Conservation (phyloP, 2,888 invertebrate species). For the Lepidocyrtoides sp. region DNA sequence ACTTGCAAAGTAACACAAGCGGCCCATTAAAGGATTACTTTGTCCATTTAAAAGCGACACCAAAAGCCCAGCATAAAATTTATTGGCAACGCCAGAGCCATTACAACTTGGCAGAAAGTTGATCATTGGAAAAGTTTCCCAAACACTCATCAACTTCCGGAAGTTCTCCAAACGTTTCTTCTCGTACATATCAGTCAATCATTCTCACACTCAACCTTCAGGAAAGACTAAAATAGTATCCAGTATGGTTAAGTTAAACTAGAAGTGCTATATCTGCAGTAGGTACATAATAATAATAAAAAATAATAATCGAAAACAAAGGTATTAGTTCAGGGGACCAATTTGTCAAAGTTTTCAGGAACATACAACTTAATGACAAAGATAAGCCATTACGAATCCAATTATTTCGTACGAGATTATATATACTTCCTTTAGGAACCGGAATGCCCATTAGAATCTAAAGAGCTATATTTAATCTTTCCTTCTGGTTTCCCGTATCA, state of each 20-base stretch:
- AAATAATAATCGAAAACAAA: neutral
- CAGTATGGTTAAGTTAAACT: too few relatives aligned
- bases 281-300: neutral
- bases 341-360: conserved; percentile 42
- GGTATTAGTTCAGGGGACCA: neutral
- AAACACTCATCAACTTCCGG: conserved; percentile 39
- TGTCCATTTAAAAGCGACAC: neutral
- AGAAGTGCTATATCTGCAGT: too few relatives aligned
- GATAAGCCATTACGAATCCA: conserved; percentile 42
- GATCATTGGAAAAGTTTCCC: conserved; percentile 43
- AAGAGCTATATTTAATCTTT: neutral
- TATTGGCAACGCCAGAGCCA: conserved; percentile 33
- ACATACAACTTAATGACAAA: neutral
- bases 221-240: too few relatives aligned
- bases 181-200: neutral
- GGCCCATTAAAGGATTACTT: conserved; percentile 42
- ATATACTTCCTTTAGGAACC: neutral
- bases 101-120: conserved; percentile 32
- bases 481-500: neutral
- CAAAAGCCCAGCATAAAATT: conserved; percentile 32
- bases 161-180: neutral
- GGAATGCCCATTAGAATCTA: neutral
- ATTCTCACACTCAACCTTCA: neutral
- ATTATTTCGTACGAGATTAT: conserved; percentile 14
- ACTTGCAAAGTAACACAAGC: neutral